These are phyloP conservation scores for Pecten maximus DNA, from an alignment of 2,888 invertebrate species.

Conservation along the genomic window DNA sequence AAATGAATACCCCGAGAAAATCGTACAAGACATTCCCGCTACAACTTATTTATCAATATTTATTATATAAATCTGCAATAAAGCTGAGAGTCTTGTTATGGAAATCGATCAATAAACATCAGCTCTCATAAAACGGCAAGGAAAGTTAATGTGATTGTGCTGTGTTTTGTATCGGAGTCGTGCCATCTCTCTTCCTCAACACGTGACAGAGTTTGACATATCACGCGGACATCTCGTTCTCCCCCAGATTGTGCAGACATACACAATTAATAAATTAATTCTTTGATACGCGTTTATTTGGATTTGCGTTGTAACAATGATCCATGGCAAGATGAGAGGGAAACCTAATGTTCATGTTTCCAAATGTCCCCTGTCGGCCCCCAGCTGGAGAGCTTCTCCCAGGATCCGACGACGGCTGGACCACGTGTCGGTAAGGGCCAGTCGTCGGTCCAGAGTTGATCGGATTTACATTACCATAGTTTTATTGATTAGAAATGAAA, in stretches of 20 bases:
- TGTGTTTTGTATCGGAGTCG: neutral
- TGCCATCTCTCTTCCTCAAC: neutral
- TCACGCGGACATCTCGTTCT: neutral
- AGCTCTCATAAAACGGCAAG: constrained; percentile 9
- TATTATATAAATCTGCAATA: constrained; percentile 2
- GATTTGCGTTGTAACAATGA: neutral
- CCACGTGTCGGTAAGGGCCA: neutral
- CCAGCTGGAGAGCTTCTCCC: neutral
- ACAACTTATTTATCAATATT: neutral
- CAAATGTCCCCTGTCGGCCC: neutral
- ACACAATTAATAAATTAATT: neutral
- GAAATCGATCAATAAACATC: constrained; percentile 10
- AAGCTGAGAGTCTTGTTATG: neutral
- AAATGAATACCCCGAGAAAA: neutral
- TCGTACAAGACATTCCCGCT: neutral
- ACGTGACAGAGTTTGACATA: neutral
- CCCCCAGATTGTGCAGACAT: neutral
- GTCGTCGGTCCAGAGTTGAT: neutral
- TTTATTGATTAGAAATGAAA: neutral
- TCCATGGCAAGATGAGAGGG: neutral
- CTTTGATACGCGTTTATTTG: neutral
- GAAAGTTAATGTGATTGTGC: neutral
- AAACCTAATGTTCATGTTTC: constrained; percentile 1
- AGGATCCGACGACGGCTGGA: neutral
- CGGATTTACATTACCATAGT: neutral